Percentiles rank a stretch among this genome's conserved stretches.
Evolutionary conservation across 2,113 vertebrate genomes (phyloP).

Genomic region (Ictalurus punctatus): DNA sequence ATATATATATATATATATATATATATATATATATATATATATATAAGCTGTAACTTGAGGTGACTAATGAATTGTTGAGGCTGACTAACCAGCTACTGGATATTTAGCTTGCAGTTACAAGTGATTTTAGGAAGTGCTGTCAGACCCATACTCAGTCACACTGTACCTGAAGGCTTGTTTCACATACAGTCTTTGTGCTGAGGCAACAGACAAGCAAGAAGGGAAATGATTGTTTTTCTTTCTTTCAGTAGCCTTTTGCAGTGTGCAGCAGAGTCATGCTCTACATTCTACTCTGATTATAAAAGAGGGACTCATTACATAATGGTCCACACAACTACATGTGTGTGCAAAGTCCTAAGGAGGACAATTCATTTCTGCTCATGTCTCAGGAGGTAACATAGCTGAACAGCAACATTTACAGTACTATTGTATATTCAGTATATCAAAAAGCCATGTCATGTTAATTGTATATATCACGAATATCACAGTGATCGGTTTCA

Average conservation of each 20-base stretch:
- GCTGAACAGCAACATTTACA: not conserved
- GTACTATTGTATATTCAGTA: not conserved
- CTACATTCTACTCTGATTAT: not conserved
- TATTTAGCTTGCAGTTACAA: not conserved
- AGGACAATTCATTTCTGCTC: not conserved
- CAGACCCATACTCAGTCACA: not conserved
- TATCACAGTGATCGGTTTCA: not conserved
- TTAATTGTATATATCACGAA: not conserved
- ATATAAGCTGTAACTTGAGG: not conserved
- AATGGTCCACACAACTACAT: not conserved
- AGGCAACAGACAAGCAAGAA: constrained; percentile 33
- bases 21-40: no score
- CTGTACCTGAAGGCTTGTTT: constrained; percentile 3
- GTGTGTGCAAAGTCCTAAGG: not conserved
- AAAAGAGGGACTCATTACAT: not conserved
- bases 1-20: no score
- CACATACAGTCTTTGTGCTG: constrained; percentile 15
- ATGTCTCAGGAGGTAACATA: not conserved
- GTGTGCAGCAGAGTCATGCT: not conserved
- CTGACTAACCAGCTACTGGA: not conserved
- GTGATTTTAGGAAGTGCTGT: constrained; percentile 1
- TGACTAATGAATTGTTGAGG: not conserved
- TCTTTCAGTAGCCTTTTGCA: not conserved
- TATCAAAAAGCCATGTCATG: not conserved
- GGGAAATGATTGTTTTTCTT: not conserved